Evolutionary conservation across 2,797 vertebrate species (phyloP), one percentile per base, ranked within the genome.

Genomic region (Crocidura indochinensis): DNA sequence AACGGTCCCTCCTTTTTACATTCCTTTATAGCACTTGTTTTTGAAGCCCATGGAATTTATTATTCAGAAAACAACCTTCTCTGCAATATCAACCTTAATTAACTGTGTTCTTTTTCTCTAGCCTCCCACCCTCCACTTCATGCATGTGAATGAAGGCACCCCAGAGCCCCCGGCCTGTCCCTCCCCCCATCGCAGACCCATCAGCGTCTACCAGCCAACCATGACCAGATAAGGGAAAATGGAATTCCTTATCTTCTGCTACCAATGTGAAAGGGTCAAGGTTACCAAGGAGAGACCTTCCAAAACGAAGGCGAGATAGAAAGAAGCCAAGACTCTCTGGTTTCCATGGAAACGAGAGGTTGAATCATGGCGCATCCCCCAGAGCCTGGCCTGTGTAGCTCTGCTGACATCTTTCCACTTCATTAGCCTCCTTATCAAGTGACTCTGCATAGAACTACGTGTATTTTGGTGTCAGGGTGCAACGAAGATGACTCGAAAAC

Each of bases 401-500:
- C 96, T 94, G 91, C 96, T 97, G 96, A 96, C 93, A 96, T 96
- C 96, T 98, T 98, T 98, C 97, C 98, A 98, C 97, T 98, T 98
- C 97, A 97, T 98, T 98, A 98, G 97, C 85, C 97, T 96, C 97
- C 98, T 98, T 98, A 98, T 98, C 97, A 98, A 98, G 96, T 98
- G 97, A 97, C 96, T 97, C 97, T 97, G 96, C 65, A 31, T 94
- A 92, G 93, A 93, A 93, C 89, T 97, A 93, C 97, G 97, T 96
- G 24, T 96, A 95, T 97, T 95, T 96, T 87, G 96, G 95, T 96
- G 96, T 90, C 14, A 95, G 86, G 86, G 96, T 96, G 96, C 96
- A 93, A 92, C 44, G 92, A 83, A 74, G 95, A 96, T 92, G 96
- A 96, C 96, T 98, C 96, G 95, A 96, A 97, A 96, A 95, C 90